These are phyloP conservation scores for Smutsia gigantea DNA, from an alignment of 2,797 vertebrate species.

Conservation along the genomic window DNA sequence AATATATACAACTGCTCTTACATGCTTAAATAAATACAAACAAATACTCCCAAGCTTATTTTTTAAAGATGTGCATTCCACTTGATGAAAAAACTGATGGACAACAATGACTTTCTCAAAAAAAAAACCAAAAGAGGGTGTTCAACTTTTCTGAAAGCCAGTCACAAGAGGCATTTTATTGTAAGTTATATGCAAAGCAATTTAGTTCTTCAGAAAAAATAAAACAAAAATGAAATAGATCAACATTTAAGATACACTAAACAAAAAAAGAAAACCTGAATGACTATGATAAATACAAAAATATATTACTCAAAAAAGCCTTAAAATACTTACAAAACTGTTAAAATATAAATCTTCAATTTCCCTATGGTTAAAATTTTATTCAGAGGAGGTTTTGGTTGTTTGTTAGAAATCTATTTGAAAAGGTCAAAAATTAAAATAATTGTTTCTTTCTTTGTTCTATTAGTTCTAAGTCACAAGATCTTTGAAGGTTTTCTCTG, in stretches of 20 bases:
- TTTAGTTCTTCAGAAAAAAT: slow-evolving; percentile 40
- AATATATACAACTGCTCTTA: slow-evolving; percentile 43
- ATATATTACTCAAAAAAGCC: neutral
- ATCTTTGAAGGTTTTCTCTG: slow-evolving; percentile 44
- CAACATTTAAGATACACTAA: slow-evolving; percentile 28
- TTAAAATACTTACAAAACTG: slow-evolving; percentile 44
- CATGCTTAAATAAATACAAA: slow-evolving; percentile 47
- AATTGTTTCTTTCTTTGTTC: slow-evolving; percentile 48
- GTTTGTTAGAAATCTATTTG: slow-evolving; percentile 31
- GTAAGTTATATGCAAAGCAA: slow-evolving; percentile 42
- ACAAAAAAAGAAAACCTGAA: neutral
- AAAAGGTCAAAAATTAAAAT: slow-evolving; percentile 57
- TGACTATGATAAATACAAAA: slow-evolving; percentile 43
- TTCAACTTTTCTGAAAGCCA: slow-evolving; percentile 54
- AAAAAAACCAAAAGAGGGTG: neutral
- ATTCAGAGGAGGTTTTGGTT: slow-evolving; percentile 41
- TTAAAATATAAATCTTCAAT: slow-evolving; percentile 55
- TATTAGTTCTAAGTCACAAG: slow-evolving; percentile 38
- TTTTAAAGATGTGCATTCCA: neutral
- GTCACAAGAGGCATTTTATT: slow-evolving; percentile 49
- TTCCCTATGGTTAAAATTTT: slow-evolving; percentile 58
- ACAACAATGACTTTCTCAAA: neutral
- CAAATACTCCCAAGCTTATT: neutral
- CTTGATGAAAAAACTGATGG: slow-evolving; percentile 13
- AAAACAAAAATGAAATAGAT: slow-evolving; percentile 17